Percentiles rank a stretch among this genome's conserved stretches.
These are phyloP conservation scores for Xanthostigma xanthostigma DNA, from an alignment of 2,888 invertebrate genomes.

Conservation along the genomic window DNA sequence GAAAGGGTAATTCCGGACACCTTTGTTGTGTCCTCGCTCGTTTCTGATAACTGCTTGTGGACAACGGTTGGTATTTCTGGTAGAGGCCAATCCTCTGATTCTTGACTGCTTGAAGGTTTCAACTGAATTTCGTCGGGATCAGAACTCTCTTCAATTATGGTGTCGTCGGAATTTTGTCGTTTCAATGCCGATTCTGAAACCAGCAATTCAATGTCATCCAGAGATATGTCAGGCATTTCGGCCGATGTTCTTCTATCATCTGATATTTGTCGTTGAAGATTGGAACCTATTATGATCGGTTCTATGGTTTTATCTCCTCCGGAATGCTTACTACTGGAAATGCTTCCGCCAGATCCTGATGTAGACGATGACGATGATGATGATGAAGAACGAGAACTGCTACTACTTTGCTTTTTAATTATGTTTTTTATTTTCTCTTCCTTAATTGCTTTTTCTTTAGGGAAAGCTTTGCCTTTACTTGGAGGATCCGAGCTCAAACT, in stretches of 20 bases:
- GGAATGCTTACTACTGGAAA: conserved; percentile 12
- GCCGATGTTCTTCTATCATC: conserved; percentile 72
- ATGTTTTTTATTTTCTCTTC: too few relatives aligned
- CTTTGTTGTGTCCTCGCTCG: conserved; percentile 26
- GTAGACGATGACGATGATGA: too few relatives aligned
- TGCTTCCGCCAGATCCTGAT: conserved; percentile 8
- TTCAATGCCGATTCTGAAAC: conserved; percentile 28
- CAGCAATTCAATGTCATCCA: conserved; percentile 40
- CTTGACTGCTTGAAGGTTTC: conserved; percentile 41
- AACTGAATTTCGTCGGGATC: conserved; percentile 20
- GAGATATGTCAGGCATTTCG: conserved; percentile 72
- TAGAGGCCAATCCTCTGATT: conserved; percentile 62
- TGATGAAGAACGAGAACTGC: background rate
- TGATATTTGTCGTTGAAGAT: conserved; percentile 43
- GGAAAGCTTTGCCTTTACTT: conserved; percentile 54
- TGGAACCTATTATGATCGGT: conserved; percentile 16
- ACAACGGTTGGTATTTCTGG: conserved; percentile 51
- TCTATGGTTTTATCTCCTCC: conserved; percentile 11
- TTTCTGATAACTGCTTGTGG: conserved; percentile 13
- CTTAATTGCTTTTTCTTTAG: conserved; percentile 7
- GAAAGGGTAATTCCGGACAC: background rate
- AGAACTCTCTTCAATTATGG: conserved; percentile 28
- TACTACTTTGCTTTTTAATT: conserved; percentile 1
- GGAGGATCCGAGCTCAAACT: conserved; percentile 76
- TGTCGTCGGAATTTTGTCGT: conserved; percentile 29